Conservation (phyloP, 2,888 invertebrate genomes). For the Thereva unica region DNA sequence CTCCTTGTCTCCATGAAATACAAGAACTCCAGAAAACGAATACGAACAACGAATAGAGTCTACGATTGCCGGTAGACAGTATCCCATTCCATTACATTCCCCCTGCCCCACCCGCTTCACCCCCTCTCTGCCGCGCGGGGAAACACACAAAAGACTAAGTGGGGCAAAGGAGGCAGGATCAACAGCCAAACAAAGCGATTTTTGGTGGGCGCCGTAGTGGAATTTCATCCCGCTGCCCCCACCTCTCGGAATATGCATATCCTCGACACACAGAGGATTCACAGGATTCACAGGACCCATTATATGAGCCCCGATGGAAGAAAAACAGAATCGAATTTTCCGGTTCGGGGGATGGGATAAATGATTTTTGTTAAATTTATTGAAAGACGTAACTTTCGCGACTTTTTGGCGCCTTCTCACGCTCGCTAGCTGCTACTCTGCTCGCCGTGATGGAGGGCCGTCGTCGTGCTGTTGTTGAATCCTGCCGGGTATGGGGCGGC, state of each 20-base stretch:
- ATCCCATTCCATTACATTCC: too few relatives aligned
- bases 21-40: too few relatives aligned
- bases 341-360: constrained; percentile 38
- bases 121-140: background rate
- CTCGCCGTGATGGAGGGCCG: too few relatives aligned
- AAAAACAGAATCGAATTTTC: constrained; percentile 42
- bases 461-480: constrained; percentile 7
- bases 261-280: constrained; percentile 7
- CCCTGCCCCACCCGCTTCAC: background rate
- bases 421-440: constrained; percentile 12
- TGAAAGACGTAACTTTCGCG: constrained; percentile 43
- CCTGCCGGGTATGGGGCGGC: too few relatives aligned
- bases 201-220: constrained; percentile 32
- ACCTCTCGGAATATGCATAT: constrained; percentile 37
- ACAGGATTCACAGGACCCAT: constrained; percentile 14
- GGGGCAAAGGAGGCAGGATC: constrained; percentile 31
- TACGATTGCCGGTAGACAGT: too few relatives aligned
- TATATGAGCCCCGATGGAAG: constrained; percentile 37
- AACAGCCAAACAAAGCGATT: constrained; percentile 37
- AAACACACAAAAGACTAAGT: constrained; percentile 6
- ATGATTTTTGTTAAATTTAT: constrained; percentile 44
- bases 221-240: constrained; percentile 13
- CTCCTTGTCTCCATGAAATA: background rate
- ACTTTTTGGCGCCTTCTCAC: constrained; percentile 41
- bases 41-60: too few relatives aligned